Evolutionary conservation across 1,140 invertebrate species (phyloP).

Genomic region (Bombus breviceps): DNA sequence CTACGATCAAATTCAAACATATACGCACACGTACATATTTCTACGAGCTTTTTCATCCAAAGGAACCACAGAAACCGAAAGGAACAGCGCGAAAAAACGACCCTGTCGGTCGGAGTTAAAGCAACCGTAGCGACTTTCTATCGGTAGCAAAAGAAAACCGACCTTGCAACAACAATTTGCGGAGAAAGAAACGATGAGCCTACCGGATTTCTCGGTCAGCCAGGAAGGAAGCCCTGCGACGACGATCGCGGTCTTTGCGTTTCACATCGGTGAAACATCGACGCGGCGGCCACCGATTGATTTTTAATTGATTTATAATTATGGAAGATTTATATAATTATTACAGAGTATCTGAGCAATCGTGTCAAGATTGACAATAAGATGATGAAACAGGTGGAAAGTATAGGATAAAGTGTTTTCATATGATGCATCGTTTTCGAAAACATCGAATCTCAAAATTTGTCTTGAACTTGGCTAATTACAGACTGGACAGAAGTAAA

Average conservation of each 20-base stretch:
- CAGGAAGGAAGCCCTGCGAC: slow-evolving; percentile 16
- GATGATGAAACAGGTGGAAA: too few relatives aligned
- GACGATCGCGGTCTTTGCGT: not conserved
- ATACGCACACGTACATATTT: not conserved
- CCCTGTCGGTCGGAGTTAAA: slow-evolving; percentile 13
- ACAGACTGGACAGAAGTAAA: too few relatives aligned
- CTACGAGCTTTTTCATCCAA: not conserved
- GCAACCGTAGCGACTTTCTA: slow-evolving; percentile 31
- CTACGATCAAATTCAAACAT: not conserved
- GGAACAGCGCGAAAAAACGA: not conserved
- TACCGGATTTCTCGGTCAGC: not conserved
- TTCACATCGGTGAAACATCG: not conserved
- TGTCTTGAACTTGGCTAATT: too few relatives aligned
- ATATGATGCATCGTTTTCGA: too few relatives aligned
- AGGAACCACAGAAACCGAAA: not conserved
- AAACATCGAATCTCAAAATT: too few relatives aligned
- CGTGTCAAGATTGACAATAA: too few relatives aligned
- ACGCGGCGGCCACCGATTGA: not conserved
- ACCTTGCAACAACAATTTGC: too few relatives aligned
- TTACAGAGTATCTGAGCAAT: too few relatives aligned
- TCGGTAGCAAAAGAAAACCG: not conserved
- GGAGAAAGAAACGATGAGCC: not conserved
- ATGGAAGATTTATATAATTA: too few relatives aligned
- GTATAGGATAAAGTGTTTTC: too few relatives aligned
- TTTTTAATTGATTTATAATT: too few relatives aligned